Evolutionary conservation across 2,888 invertebrate species (phyloP).

Genomic region (Dryobota labecula): DNA sequence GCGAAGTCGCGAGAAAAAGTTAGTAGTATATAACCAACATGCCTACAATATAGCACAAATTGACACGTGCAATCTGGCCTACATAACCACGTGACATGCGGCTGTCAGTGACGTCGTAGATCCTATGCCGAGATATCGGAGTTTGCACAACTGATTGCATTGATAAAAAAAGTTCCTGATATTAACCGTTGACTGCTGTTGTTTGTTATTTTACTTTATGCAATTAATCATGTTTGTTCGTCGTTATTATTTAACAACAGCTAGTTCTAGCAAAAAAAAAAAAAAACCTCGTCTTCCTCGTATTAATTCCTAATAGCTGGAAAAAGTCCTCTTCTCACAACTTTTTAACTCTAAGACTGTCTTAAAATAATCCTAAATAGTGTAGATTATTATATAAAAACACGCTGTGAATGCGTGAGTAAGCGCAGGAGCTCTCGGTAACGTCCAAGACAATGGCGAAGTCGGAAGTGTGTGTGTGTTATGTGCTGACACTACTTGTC

Average conservation of each 20-base stretch:
- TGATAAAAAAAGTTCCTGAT: constrained; percentile 9
- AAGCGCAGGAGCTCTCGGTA: background rate
- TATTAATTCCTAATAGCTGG: background rate
- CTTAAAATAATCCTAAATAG: background rate
- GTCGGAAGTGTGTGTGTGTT: background rate
- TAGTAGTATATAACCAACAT: background rate
- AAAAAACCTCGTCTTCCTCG: too few species aligned
- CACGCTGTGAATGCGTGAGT: too few species aligned
- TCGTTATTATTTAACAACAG: background rate
- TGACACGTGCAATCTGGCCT: background rate
- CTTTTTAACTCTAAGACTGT: background rate
- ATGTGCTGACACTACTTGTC: background rate
- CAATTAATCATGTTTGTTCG: background rate
- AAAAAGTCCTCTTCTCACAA: background rate
- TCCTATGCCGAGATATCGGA: constrained; percentile 5
- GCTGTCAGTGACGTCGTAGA: constrained; percentile 13
- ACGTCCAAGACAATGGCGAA: background rate
- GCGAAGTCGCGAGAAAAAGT: background rate
- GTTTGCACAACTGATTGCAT: constrained; percentile 15
- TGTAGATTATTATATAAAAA: background rate
- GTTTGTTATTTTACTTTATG: constrained; percentile 5
- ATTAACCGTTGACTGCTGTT: background rate
- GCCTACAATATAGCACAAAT: background rate
- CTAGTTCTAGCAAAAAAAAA: background rate
- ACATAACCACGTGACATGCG: background rate